Evolutionary conservation across 1,140 invertebrate genomes (phyloP).

Genomic region (Drosophila truncata): DNA sequence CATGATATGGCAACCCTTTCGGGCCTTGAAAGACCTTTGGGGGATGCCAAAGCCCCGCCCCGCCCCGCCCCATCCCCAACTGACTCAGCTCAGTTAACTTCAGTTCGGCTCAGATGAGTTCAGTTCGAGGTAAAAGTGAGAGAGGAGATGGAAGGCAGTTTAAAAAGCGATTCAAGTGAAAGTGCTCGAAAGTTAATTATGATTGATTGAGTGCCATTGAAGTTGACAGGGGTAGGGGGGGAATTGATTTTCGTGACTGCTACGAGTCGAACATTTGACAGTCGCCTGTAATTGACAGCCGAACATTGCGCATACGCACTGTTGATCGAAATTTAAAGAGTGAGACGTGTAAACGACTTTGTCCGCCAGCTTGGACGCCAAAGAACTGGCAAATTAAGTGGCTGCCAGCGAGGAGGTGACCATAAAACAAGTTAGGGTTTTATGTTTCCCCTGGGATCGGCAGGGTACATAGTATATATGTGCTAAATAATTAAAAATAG

Average conservation of each 20-base stretch:
- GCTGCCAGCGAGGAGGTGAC: slow-evolving; percentile 7
- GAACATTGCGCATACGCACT: slow-evolving; percentile 61
- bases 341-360: slow-evolving; percentile 26
- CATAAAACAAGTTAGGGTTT: slow-evolving; percentile 36
- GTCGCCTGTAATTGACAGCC: slow-evolving; percentile 66
- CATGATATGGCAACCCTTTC: slow-evolving; percentile 71
- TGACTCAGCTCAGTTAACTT: slow-evolving; percentile 21
- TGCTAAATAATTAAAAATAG: slow-evolving; percentile 69
- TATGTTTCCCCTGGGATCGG: slow-evolving; percentile 41
- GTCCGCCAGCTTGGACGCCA: slow-evolving; percentile 12
- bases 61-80: slow-evolving; percentile 3
- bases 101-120: slow-evolving; percentile 1
- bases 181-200: slow-evolving; percentile 74
- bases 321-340: slow-evolving; percentile 53
- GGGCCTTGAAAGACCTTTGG: slow-evolving; percentile 11
- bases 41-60: neutral
- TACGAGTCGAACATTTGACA: slow-evolving; percentile 55
- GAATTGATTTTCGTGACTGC: slow-evolving; percentile 68
- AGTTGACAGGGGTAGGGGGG: slow-evolving; percentile 40
- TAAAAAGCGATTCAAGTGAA: slow-evolving; percentile 63
- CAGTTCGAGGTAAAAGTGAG: neutral
- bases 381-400: slow-evolving; percentile 17
- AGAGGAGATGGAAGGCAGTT: slow-evolving; percentile 32
- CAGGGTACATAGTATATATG: slow-evolving; percentile 35
- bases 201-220: slow-evolving; percentile 77